A percentile compares a stretch with the other conserved stretches of the same genome.
Evolutionary conservation across 2,888 invertebrate genomes (phyloP).

Genomic region (Nasonovia ribisnigri): DNA sequence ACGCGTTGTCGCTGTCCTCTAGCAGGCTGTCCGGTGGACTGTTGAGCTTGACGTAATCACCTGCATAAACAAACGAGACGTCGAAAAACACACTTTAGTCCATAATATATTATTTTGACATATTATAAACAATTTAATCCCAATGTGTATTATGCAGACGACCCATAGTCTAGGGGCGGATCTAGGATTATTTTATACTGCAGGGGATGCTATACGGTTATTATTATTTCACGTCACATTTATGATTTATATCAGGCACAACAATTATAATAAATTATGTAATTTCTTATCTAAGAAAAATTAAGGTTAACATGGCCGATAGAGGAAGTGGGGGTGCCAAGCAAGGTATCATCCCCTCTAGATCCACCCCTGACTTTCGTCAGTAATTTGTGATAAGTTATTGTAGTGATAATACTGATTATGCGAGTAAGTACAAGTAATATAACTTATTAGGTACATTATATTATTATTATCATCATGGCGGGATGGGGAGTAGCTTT

Average conservation of each 20-base stretch:
- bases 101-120: background rate
- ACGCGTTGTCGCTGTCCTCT: slow-evolving; percentile 71
- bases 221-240: background rate
- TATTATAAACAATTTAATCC: background rate
- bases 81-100: background rate
- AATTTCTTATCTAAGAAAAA: background rate
- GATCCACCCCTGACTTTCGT: no score
- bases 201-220: background rate
- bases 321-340: background rate
- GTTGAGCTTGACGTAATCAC: slow-evolving; percentile 72
- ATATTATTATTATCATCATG: background rate
- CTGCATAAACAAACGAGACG: background rate
- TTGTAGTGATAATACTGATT: no score
- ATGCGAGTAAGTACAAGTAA: background rate
- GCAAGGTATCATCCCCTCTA: no score
- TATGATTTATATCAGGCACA: background rate
- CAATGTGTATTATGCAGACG: background rate
- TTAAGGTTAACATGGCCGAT: background rate
- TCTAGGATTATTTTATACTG: background rate
- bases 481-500: background rate
- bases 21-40: slow-evolving; percentile 78
- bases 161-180: background rate
- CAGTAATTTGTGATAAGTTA: no score
- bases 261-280: background rate
- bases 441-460: background rate